phyloP scores from a whole-genome alignment of 1,140 invertebrate species.

The Anoplolepis gracilipes region DNA sequence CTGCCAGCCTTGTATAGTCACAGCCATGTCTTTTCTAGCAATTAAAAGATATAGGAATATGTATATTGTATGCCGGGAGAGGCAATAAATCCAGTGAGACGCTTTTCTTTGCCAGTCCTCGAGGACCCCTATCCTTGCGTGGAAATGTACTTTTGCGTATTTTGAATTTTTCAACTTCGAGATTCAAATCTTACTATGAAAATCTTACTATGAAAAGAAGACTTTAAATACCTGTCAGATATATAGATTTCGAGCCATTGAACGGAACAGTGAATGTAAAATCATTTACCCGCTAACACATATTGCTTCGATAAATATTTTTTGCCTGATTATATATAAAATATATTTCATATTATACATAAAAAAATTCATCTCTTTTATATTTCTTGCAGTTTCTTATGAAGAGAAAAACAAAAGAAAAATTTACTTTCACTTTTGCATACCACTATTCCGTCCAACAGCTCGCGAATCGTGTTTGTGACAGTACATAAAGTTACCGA shows the following conservation, averaged over 20 bases:
- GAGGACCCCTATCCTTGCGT: neutral
- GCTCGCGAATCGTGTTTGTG: neutral
- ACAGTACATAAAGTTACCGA: neutral
- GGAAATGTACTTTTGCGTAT: conserved; percentile 3
- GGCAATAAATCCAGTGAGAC: neutral
- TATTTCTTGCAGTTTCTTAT: neutral
- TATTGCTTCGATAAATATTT: conserved; percentile 14
- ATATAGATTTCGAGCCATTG: neutral
- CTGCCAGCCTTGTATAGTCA: conserved; percentile 58
- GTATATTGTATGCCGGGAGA: conserved; percentile 27
- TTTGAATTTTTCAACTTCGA: neutral
- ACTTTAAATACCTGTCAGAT: neutral
- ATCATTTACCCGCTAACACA: neutral
- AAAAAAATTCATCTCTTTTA: neutral
- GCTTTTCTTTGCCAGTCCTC: conserved; percentile 31
- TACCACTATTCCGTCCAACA: conserved; percentile 5
- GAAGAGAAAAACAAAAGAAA: neutral
- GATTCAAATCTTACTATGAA: neutral
- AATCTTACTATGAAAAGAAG: no score
- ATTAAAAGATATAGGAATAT: conserved; percentile 53
- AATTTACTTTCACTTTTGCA: conserved; percentile 5
- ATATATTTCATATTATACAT: no score
- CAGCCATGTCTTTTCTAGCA: conserved; percentile 51
- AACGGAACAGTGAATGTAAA: neutral
- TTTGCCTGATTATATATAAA: neutral